phyloP scores from a whole-genome alignment of 2,113 vertebrate species.

The Hypanus sabinus region DNA sequence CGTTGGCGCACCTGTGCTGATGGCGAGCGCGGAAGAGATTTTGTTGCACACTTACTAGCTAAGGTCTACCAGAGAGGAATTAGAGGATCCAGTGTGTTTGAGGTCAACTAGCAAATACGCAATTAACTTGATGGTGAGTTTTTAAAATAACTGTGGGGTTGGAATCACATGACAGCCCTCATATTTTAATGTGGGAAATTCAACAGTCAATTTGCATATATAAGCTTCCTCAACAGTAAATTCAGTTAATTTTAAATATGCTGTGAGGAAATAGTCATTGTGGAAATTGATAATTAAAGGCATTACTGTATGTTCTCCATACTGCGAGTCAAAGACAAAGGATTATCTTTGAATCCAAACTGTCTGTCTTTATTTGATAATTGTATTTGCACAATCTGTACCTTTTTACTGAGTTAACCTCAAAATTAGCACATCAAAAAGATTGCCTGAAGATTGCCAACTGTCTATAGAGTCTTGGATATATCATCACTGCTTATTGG shows the following conservation, averaged over 20 bases:
- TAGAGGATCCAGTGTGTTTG: too few species aligned
- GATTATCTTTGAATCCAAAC: not conserved
- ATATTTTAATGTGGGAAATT: not conserved
- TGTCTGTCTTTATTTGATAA: not conserved
- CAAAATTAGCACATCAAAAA: conserved; percentile 1
- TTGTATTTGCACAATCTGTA: not conserved
- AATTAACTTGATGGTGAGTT: not conserved
- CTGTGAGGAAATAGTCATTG: not conserved
- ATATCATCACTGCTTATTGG: not conserved
- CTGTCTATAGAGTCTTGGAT: not conserved
- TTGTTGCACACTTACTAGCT: too few species aligned
- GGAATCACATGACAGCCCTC: not conserved
- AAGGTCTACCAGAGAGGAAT: too few species aligned
- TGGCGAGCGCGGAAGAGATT: too few species aligned
- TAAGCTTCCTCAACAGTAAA: too few species aligned
- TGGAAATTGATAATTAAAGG: not conserved
- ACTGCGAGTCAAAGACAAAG: not conserved
- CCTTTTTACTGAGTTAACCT: not conserved
- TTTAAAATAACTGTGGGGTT: not conserved
- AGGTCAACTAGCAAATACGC: too few species aligned
- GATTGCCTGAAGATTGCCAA: not conserved
- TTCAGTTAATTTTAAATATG: not conserved
- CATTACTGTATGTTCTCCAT: not conserved
- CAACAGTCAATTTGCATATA: too few species aligned
- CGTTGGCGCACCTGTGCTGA: too few species aligned